These are phyloP conservation scores for Margaritifera margaritifera DNA, from an alignment of 2,888 invertebrate species.

Conservation along the genomic window DNA sequence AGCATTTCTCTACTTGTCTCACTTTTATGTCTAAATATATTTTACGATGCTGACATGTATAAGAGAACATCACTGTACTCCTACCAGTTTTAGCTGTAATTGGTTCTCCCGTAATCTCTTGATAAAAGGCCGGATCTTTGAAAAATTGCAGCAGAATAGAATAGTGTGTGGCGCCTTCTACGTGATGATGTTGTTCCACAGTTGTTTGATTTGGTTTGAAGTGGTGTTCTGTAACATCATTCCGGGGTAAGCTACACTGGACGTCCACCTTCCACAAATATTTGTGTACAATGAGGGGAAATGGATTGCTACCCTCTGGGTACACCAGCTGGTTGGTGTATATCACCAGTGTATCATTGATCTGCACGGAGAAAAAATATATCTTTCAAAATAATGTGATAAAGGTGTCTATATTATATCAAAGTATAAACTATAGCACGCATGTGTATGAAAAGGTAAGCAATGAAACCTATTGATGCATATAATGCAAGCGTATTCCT, in stretches of 20 bases:
- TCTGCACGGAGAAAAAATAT: slow-evolving; percentile 13
- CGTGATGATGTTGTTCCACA: slow-evolving; percentile 19
- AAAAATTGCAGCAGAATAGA: slow-evolving; percentile 25
- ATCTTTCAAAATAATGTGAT: no score
- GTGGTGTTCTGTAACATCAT: slow-evolving; percentile 22
- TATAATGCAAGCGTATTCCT: no score
- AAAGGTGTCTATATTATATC: no score
- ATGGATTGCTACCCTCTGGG: slow-evolving; percentile 32
- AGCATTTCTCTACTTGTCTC: no score
- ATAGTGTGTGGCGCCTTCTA: slow-evolving; percentile 30
- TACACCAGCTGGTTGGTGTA: slow-evolving; percentile 37
- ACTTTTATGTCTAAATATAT: no score
- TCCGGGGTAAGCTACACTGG: slow-evolving; percentile 29
- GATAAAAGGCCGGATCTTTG: slow-evolving; percentile 33
- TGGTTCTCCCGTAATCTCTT: slow-evolving; percentile 38
- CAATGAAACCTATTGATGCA: no score
- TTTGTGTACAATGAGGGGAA: slow-evolving; percentile 35
- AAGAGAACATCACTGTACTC: no score
- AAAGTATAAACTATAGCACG: no score
- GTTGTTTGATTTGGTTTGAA: slow-evolving; percentile 31
- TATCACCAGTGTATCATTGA: slow-evolving; percentile 17
- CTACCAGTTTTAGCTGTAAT: slow-evolving; percentile 28
- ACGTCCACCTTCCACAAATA: slow-evolving; percentile 43
- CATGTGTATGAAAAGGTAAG: no score
- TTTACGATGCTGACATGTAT: no score